Evolutionary conservation across 2,888 invertebrate species (phyloP), one percentile per base, ranked within the genome.

Genomic region (Tuberolachnus salignus): DNA sequence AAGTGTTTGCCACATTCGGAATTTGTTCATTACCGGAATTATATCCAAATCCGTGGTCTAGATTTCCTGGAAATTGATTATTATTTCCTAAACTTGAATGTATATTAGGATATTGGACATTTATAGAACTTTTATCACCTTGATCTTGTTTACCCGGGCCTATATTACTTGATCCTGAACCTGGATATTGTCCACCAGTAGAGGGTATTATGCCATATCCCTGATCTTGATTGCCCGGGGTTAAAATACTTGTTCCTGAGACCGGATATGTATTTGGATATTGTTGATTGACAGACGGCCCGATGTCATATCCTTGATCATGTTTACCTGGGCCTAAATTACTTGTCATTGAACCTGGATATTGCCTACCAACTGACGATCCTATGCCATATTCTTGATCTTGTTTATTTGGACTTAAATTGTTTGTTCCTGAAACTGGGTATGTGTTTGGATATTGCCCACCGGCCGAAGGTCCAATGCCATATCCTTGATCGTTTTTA

Each of bases 21-120:
- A n/a, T 53, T 21, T 59, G 26, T 26, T 19, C 34, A 13, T 34
- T 19, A 19, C 1, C 14, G 8, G 23, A 21, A 34, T 10, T 44
- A 23, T 61, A 3, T 34, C 49, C 75, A 46, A 44, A 13, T 14
- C 46, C 49, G 71, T 74, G 14, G 19, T 78, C 13, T 80, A 74
- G 13, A 75, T 71, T 61, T 64, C 81, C 70, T 6, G 34, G 49
- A 16, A 14, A 9, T 23, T 70, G 80, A 42, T 73, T 34, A 42
- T 14, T 42, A 14, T 53, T 70, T 26, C 44, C 70, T n/a, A 10
- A 59, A 19, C 13, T 16, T 16, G 61, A 1, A 19, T 51, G 8
- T 13, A 21, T 51, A 72, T 11, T 14, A 1, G 72, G 59, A 49
- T 49, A 57, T 23, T 71, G 55, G 11, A 6, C 13, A 57, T n/a